Conservation (phyloP, 2,797 vertebrate species). For the Masticophis lateralis region DNA sequence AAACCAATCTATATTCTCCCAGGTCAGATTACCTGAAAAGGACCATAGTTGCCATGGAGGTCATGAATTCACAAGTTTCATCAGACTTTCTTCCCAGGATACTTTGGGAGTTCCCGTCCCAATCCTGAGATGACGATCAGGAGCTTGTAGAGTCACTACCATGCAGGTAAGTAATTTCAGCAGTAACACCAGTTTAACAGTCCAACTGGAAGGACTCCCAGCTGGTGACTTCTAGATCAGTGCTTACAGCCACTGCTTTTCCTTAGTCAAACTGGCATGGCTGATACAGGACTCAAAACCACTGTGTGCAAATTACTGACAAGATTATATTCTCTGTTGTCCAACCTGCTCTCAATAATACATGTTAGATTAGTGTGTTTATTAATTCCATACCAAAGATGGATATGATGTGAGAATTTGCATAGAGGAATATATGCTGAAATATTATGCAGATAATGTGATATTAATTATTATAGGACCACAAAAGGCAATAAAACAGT, state of each 20-base stretch:
- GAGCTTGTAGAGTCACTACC: neutral
- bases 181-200: neutral
- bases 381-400: neutral
- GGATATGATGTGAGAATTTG: neutral
- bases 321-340: neutral
- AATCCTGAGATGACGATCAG: neutral
- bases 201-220: neutral
- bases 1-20: neutral
- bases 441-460: neutral
- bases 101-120: neutral
- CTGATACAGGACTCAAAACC: neutral
- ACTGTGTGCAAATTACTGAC: neutral
- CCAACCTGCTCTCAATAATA: neutral
- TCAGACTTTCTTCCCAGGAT: neutral
- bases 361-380: neutral
- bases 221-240: neutral
- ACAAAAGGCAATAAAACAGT: neutral
- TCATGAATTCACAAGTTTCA: neutral
- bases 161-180: neutral
- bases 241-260: neutral
- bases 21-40: neutral
- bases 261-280: neutral
- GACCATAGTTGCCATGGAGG: neutral
- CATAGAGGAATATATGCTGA: neutral
- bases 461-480: neutral